Conservation (phyloP, 2,888 invertebrate genomes). For the Phanerotoma sp. region DNA sequence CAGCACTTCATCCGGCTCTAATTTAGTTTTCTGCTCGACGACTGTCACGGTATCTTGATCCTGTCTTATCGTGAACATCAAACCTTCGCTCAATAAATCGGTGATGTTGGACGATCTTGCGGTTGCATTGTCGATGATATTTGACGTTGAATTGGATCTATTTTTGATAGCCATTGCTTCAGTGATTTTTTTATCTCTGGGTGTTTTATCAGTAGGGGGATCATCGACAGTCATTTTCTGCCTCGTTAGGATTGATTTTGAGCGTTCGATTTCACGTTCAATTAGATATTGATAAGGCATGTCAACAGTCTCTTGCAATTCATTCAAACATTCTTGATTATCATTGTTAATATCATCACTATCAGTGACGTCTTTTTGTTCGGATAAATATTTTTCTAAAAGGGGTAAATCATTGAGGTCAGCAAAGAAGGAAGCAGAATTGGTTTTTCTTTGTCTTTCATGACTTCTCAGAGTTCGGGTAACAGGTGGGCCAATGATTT, state of each 20-base stretch:
- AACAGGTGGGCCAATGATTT: no score
- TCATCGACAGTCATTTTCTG: background rate
- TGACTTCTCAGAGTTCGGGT: background rate
- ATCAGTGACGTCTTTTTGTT: background rate
- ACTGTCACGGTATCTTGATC: conserved; percentile 49
- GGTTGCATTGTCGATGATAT: conserved; percentile 19
- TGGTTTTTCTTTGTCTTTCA: background rate
- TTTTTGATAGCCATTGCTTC: background rate
- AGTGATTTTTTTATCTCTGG: background rate
- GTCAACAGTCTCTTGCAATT: conserved; percentile 33
- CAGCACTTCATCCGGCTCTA: conserved; percentile 53
- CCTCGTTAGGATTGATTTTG: background rate
- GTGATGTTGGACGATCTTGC: conserved; percentile 52
- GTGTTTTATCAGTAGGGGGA: background rate
- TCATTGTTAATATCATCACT: background rate
- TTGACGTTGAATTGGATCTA: background rate
- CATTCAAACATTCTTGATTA: conserved; percentile 4
- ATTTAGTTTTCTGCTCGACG: conserved; percentile 52
- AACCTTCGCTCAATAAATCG: conserved; percentile 54
- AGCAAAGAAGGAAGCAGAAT: background rate
- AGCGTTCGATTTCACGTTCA: conserved; percentile 43
- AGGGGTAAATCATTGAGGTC: conserved; percentile 10
- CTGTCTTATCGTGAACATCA: conserved; percentile 54
- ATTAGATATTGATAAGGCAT: conserved; percentile 50
- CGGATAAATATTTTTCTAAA: conserved; percentile 10